Base-by-base conservation (phyloP, 2,113 vertebrate species). In the Pan paniscus region DNA sequence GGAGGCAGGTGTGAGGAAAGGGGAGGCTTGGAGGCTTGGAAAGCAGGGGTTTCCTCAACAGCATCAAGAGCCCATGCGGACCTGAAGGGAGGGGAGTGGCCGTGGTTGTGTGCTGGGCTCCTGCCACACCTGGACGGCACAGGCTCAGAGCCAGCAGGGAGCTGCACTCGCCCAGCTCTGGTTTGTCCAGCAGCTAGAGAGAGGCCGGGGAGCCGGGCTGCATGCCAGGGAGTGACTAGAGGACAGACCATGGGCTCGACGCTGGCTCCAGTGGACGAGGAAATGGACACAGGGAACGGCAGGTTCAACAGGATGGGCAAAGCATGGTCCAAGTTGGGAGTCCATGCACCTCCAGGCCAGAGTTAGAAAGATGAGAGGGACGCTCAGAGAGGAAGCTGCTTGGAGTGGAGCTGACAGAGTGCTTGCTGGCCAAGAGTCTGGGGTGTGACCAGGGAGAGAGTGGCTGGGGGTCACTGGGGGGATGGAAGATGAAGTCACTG, bases 221-320 rank as follows among this genome's bases (percentile, higher is more conserved):
- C 3, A 1, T 64, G 16, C 6, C 3, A n/a, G 50, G 48, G 22
- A 18, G 50, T 25, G 40, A n/a, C 43, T 43, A n/a, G 23, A 0
- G 3, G 4, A 18, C 12, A 46, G 87, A 6, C 16, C 5, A 1
- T 14, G 30, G 57, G 6, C 12, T 59, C 8, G 3, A 2, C 6
- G 30, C 43, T 40, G 79, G 9, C 4, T 35, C 1, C 32, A 20
- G 46, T 6, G 17, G 10, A 20, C 12, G 3, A 2, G 46, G 92
- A 46, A 13, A 55, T 3, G 59, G 52, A 43, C 32, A 40, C 59
- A 48, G 40, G 43, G 40, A 27, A 38, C 46, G 67, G 57, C 55
- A 30, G 35, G 30, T 35, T 13, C 8, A 23, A 4, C n/a, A 14
- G 50, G 22, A 1, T 6, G 35, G 43, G 55, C 25, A 30, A 52